Base-by-base conservation (phyloP, 2,888 invertebrate species). In the Megalurothrips usitatus region DNA sequence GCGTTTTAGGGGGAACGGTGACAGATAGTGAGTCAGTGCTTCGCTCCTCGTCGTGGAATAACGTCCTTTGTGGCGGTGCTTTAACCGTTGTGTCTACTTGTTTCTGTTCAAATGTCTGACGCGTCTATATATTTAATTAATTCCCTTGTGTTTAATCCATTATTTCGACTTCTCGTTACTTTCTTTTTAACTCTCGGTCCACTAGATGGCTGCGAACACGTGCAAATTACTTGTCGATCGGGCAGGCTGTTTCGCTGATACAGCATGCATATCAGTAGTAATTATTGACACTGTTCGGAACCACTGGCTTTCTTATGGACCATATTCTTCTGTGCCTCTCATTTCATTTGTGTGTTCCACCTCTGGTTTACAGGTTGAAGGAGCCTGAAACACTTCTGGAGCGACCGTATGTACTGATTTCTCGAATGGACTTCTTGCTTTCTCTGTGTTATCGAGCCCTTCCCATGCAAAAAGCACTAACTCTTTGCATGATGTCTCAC, bases 331-430 rank as follows among this genome's bases (percentile, higher is more conserved):
- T 75, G 68, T 75, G 26, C 12, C 68, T 75, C 68, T 75, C 68
- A 75, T 75, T 75, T 75, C 68, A 75, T 75, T 26, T 26, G 68
- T 79, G 79, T 79, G 47, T 79, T 79, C 79, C 48, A 79, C 79
- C 47, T 79, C 49, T 79, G 79, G 80, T 75, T 75, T 75, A 75
- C 81, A 81, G 81, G 81, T 78, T 81, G 49, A 81, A 81, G 81
- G 81, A 81, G 78, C 81, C 68, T 49, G 81, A 81, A 81, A 81
- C 34, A 49, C 78, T 81, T 4, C 81, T 81, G 75, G 81, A 81
- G 75, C 78, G 81, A 79, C 75, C 81, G 81, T 81, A 81, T 81
- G 81, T 81, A 81, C 81, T 23, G n/a, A 34, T 79, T 34, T n/a
- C 34, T 43, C 23, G 49, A 58, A 75, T 75, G 23, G 68, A n/a